Evolutionary conservation across 37 sponge, comb jelly and placozoan genomes (phyloP).

Genomic region (Ianthella basta): DNA sequence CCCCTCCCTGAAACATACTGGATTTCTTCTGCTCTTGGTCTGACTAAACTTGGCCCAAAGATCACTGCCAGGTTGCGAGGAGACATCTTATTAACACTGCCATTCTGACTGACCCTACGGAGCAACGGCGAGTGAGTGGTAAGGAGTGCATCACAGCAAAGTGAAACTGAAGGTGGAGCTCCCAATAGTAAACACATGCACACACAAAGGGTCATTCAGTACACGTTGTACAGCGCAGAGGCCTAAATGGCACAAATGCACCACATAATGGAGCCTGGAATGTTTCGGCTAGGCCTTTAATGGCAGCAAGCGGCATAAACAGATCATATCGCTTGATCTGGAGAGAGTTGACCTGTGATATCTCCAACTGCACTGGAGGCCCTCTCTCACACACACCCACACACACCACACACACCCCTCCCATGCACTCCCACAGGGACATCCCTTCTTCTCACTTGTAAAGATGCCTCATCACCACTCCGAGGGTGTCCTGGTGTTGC

Average conservation of each 20-base stretch:
- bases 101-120: slow-evolving; percentile 46
- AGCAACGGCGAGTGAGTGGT: background rate
- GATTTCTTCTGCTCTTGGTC: slow-evolving; percentile 54
- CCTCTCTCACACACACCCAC: too few relatives aligned
- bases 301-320: too few relatives aligned
- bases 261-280: too few relatives aligned
- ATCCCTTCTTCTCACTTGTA: slow-evolving; percentile 48
- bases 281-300: too few relatives aligned
- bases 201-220: too few relatives aligned
- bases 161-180: slow-evolving; percentile 2
- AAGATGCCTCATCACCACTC: slow-evolving; percentile 60
- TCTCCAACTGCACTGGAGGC: too few relatives aligned
- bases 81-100: slow-evolving; percentile 74
- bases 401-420: background rate
- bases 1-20: slow-evolving; percentile 11
- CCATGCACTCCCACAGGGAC: background rate
- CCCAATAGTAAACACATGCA: too few relatives aligned
- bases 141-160: background rate
- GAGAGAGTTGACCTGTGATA: too few relatives aligned
- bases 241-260: too few relatives aligned
- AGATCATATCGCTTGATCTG: too few relatives aligned
- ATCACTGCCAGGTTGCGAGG: slow-evolving; percentile 71
- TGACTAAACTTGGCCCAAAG: slow-evolving; percentile 78
- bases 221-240: too few relatives aligned
- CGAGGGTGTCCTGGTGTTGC: slow-evolving; percentile 59